These are phyloP conservation scores for Anhinga rufa DNA, from an alignment of 2,113 vertebrate genomes.

Conservation along the genomic window DNA sequence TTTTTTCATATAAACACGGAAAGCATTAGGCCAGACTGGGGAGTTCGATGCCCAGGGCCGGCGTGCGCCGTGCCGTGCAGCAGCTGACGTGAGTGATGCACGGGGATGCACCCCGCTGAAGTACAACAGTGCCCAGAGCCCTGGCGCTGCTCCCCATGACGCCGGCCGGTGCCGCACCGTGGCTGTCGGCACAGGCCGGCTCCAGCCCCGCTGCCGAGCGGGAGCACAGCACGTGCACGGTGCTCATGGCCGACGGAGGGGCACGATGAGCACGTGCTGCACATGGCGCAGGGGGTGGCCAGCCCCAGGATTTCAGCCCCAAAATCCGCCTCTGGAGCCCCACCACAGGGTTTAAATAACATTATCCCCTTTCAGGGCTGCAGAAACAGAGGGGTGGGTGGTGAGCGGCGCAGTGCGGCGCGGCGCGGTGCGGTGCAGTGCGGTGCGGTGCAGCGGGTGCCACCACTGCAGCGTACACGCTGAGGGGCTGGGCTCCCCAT, in stretches of 20 bases:
- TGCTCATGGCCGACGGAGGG: fast-evolving
- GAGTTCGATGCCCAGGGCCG: fast-evolving
- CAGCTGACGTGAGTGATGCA: background rate
- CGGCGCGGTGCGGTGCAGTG: too few relatives aligned
- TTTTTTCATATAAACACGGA: background rate
- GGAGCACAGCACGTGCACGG: background rate
- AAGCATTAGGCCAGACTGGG: fast-evolving
- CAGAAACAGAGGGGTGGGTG: background rate
- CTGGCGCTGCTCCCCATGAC: background rate
- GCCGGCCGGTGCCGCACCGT: fast-evolving
- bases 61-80: fast-evolving
- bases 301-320: background rate
- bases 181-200: background rate
- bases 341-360: background rate
- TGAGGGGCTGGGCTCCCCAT: too few relatives aligned
- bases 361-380: background rate
- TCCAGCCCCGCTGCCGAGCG: fast-evolving
- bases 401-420: background rate
- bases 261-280: background rate
- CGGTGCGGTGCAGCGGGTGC: background rate
- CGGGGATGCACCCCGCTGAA: background rate
- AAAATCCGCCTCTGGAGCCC: background rate
- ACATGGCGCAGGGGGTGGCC: background rate
- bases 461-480: background rate
- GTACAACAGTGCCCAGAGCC: background rate